phyloP scores from a whole-genome alignment of 2,113 vertebrate genomes.

The Maccullochella peelii region DNA sequence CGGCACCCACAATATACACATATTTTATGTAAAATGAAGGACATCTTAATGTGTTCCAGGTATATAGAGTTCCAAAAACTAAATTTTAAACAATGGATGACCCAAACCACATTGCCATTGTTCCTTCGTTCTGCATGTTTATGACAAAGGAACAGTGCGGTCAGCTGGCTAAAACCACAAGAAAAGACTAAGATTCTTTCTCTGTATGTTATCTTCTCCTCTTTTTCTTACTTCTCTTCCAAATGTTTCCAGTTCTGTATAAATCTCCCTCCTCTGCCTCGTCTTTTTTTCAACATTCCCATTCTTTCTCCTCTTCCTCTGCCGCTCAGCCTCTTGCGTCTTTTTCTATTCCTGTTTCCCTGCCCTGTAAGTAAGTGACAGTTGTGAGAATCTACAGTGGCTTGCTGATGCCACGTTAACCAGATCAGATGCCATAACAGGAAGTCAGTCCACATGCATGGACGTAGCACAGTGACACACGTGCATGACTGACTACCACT shows the following conservation, averaged over 20 bases:
- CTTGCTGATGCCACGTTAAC: slow-evolving; percentile 68
- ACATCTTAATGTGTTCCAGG: slow-evolving; percentile 18
- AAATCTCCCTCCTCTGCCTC: slow-evolving; percentile 21
- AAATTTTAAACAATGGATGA: slow-evolving; percentile 44
- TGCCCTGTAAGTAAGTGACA: slow-evolving; percentile 51
- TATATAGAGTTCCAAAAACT: slow-evolving; percentile 37
- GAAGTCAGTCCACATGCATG: slow-evolving; percentile 62
- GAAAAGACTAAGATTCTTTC: slow-evolving; percentile 18
- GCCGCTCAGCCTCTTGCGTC: background rate
- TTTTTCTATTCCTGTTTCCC: slow-evolving; percentile 53
- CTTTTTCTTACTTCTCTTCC: slow-evolving; percentile 9
- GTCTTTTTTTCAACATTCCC: slow-evolving; percentile 6
- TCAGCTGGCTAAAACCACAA: slow-evolving; percentile 37
- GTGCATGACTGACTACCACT: slow-evolving; percentile 62
- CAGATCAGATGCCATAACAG: slow-evolving; percentile 77
- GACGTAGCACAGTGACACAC: slow-evolving; percentile 53
- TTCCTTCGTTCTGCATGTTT: slow-evolving; percentile 41
- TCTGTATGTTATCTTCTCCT: slow-evolving; percentile 13
- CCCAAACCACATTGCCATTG: slow-evolving; percentile 44
- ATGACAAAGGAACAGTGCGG: slow-evolving; percentile 44
- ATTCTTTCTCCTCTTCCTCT: background rate
- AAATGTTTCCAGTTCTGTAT: slow-evolving; percentile 32
- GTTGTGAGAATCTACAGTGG: slow-evolving; percentile 49
- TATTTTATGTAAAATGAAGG: background rate
- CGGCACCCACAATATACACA: background rate